Evolutionary conservation across 2,888 invertebrate species (phyloP).

Genomic region (Cephus rjabovi): DNA sequence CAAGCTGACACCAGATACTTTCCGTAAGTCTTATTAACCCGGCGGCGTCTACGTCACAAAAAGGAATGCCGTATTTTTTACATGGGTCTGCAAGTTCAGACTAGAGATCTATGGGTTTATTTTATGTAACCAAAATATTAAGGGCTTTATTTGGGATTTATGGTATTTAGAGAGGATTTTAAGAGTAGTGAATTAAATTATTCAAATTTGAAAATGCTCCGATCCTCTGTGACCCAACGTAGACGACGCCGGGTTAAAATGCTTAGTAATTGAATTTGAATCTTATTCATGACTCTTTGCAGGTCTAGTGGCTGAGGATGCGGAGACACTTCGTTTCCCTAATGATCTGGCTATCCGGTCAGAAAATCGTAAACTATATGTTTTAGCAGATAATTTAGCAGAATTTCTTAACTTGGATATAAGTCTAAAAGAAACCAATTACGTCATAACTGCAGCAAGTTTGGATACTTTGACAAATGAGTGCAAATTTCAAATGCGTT

Average conservation of each 20-base stretch:
- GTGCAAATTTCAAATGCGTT: conserved; percentile 24
- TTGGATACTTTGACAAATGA: conserved; percentile 34
- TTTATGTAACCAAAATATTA: too few relatives aligned
- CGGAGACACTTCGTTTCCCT: conserved; percentile 78
- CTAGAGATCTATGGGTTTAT: too few relatives aligned
- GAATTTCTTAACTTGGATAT: conserved; percentile 42
- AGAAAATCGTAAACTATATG: conserved; percentile 46
- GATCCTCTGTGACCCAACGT: too few relatives aligned
- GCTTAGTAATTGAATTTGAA: background rate
- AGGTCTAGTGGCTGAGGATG: conserved; percentile 76
- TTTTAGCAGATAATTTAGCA: conserved; percentile 56
- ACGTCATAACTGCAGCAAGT: conserved; percentile 39
- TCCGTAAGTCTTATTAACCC: conserved; percentile 45
- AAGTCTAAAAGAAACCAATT: conserved; percentile 40
- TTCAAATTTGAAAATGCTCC: too few relatives aligned
- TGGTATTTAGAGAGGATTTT: too few relatives aligned
- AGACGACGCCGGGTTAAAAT: too few relatives aligned
- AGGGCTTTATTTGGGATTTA: too few relatives aligned
- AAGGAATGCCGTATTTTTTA: too few relatives aligned
- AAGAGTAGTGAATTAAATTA: too few relatives aligned
- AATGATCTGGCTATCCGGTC: conserved; percentile 73
- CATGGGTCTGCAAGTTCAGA: too few relatives aligned
- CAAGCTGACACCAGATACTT: conserved; percentile 74
- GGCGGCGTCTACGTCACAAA: too few relatives aligned
- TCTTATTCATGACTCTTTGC: conserved; percentile 43